phyloP scores from a whole-genome alignment of 2,888 invertebrate genomes.

The Exephanes ischioxanthus region DNA sequence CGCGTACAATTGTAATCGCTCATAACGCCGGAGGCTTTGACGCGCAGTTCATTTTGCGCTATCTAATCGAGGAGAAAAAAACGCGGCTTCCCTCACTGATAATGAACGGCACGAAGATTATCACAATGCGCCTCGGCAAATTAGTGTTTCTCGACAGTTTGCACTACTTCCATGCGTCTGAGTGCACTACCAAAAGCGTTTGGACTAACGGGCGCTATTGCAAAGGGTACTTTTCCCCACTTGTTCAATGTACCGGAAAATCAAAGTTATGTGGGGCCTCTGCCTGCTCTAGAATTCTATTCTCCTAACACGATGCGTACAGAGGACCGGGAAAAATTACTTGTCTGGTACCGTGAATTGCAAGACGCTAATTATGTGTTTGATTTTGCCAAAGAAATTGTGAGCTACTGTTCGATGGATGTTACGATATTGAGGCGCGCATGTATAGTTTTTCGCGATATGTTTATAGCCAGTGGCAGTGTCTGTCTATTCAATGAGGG shows the following conservation, averaged over 20 bases:
- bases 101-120: slow-evolving; percentile 69
- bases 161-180: slow-evolving; percentile 37
- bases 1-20: slow-evolving; percentile 52
- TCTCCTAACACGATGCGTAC: slow-evolving; percentile 66
- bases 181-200: too few relatives aligned
- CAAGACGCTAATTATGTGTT: slow-evolving; percentile 66
- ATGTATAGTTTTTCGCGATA: slow-evolving; percentile 72
- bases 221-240: slow-evolving; percentile 73
- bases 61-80: too few relatives aligned
- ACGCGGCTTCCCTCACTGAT: slow-evolving; percentile 51
- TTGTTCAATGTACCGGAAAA: slow-evolving; percentile 28
- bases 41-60: too few relatives aligned
- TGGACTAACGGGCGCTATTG: slow-evolving; percentile 67
- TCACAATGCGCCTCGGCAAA: slow-evolving; percentile 57
- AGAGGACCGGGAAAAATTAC: slow-evolving; percentile 61
- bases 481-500: slow-evolving; percentile 73
- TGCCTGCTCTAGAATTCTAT: background rate
- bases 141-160: slow-evolving; percentile 71
- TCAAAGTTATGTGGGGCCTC: slow-evolving; percentile 53
- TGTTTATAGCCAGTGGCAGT: slow-evolving; percentile 38
- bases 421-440: slow-evolving; percentile 43
- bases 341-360: slow-evolving; percentile 70
- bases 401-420: too few relatives aligned
- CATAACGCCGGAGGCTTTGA: slow-evolving; percentile 55
- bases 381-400: slow-evolving; percentile 63